A percentile compares a stretch with the other conserved stretches of the same genome.
Conservation (phyloP, 2,113 vertebrate species). For the Callopanchax toddi region DNA sequence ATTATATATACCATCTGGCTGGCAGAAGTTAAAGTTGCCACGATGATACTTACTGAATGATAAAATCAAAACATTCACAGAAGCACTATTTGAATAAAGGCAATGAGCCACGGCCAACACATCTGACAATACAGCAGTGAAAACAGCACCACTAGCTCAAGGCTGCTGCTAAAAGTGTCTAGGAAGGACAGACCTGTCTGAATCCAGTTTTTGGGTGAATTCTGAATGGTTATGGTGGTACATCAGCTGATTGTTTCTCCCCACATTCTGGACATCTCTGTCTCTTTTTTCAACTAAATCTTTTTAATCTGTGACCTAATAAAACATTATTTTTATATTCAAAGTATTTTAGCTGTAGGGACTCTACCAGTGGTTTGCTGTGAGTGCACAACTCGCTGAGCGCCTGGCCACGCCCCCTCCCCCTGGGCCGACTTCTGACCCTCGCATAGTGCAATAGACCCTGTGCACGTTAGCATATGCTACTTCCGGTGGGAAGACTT, state of each 20-base stretch:
- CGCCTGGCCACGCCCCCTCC: too few relatives aligned
- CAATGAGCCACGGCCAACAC: constrained; percentile 39
- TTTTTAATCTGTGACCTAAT: too few relatives aligned
- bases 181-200: constrained; percentile 17
- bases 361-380: too few relatives aligned
- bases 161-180: constrained; percentile 16
- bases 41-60: constrained; percentile 22
- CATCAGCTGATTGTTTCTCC: background rate
- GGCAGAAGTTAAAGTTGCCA: constrained; percentile 18
- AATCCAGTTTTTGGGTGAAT: background rate
- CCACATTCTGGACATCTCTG: background rate
- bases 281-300: too few relatives aligned
- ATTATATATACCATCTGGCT: constrained; percentile 23
- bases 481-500: too few relatives aligned
- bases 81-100: constrained; percentile 31
- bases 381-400: too few relatives aligned
- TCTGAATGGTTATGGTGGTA: background rate
- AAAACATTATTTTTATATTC: too few relatives aligned
- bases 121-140: constrained; percentile 30
- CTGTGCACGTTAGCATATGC: too few relatives aligned
- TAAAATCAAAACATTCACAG: constrained; percentile 23
- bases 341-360: too few relatives aligned
- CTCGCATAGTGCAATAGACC: too few relatives aligned
- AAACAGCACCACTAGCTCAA: constrained; percentile 6
- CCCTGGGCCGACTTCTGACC: too few relatives aligned